Evolutionary conservation across 2,113 vertebrate species (phyloP).

Genomic region (Sterrhoptilus dennistouni): DNA sequence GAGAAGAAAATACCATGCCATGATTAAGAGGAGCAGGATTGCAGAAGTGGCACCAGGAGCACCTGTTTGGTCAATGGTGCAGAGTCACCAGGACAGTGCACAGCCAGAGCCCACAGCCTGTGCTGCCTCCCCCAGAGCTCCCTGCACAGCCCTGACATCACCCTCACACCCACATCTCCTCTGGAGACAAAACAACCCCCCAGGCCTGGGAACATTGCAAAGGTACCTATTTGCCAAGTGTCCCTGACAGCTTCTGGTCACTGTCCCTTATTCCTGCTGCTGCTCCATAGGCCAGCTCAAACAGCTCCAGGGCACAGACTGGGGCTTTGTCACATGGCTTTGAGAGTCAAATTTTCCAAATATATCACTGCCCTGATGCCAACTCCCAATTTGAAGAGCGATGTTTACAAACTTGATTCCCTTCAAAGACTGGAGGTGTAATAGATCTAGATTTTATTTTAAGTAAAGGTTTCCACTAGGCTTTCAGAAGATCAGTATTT

Average conservation of each 20-base stretch:
- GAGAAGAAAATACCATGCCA: neutral
- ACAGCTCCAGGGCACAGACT: neutral
- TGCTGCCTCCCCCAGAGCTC: neutral
- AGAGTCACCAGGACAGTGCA: neutral
- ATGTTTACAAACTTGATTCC: neutral
- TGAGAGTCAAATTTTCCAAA: neutral
- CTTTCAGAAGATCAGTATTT: neutral
- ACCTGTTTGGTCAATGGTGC: neutral
- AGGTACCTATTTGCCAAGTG: neutral
- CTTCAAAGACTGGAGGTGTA: neutral
- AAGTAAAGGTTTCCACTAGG: neutral
- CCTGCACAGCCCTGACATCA: neutral
- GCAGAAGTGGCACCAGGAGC: neutral
- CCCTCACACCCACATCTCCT: neutral
- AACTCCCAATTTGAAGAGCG: neutral
- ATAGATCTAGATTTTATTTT: neutral
- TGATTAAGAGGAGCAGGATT: neutral
- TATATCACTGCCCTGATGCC: neutral
- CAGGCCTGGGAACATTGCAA: neutral
- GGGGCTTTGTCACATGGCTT: neutral
- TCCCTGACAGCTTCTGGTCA: fast-evolving
- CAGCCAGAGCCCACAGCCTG: fast-evolving
- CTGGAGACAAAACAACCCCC: neutral
- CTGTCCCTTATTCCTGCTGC: neutral
- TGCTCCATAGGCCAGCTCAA: neutral